Percentiles rank a stretch among this genome's conserved stretches.
Evolutionary conservation across 2,888 invertebrate genomes (phyloP).

Genomic region (Chromoteleia sp.): DNA sequence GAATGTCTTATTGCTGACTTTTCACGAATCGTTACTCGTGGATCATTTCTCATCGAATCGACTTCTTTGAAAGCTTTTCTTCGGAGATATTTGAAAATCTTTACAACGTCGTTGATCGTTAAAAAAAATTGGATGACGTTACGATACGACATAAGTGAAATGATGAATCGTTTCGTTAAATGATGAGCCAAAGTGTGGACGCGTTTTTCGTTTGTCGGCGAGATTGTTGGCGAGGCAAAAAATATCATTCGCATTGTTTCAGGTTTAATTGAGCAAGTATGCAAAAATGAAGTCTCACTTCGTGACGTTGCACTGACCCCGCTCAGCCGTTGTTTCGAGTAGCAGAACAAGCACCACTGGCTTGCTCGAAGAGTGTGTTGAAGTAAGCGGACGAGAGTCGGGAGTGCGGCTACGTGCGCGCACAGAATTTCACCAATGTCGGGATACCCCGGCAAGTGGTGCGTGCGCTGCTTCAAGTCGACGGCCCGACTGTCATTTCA

Average conservation of each 20-base stretch:
- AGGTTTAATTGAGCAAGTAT: slow-evolving; percentile 41
- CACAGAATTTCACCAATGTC: slow-evolving; percentile 47
- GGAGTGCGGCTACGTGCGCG: slow-evolving; percentile 60
- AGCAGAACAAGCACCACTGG: slow-evolving; percentile 53
- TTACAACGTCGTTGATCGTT: no score
- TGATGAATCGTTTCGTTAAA: no score
- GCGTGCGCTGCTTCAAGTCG: slow-evolving; percentile 53
- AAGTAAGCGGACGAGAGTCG: slow-evolving; percentile 41
- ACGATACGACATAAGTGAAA: no score
- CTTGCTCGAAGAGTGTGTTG: slow-evolving; percentile 31
- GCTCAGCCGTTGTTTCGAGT: slow-evolving; percentile 47
- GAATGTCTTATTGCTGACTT: no score
- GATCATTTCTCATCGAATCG: no score
- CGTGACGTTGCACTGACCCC: slow-evolving; percentile 48
- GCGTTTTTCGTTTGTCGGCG: no score
- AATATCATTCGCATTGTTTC: slow-evolving; percentile 34
- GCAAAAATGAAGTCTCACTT: slow-evolving; percentile 32
- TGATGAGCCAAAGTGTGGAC: no score
- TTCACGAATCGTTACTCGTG: no score
- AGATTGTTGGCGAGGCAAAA: slow-evolving; percentile 9
- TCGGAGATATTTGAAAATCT: no score
- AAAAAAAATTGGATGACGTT: no score
- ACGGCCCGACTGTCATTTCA: slow-evolving; percentile 41
- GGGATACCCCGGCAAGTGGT: slow-evolving; percentile 50
- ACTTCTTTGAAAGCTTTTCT: no score